A percentile compares a stretch with the other conserved stretches of the same genome.
phyloP scores from a whole-genome alignment of 1,140 invertebrate genomes.

The Drosophila subobscura region DNA sequence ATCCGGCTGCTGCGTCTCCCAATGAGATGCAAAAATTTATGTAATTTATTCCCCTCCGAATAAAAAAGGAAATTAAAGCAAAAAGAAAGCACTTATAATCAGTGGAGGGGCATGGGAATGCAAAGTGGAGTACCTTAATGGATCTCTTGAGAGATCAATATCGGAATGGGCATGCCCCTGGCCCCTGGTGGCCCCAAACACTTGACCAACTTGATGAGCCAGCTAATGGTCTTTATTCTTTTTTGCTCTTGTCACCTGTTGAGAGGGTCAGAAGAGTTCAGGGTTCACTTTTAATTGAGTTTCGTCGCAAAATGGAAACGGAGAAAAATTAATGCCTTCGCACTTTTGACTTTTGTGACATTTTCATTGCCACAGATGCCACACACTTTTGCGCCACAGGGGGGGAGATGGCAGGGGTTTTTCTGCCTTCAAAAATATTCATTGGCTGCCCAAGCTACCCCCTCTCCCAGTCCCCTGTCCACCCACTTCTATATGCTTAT shows the following conservation, averaged over 20 bases:
- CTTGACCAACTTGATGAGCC: background rate
- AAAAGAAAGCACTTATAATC: slow-evolving; percentile 19
- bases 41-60: slow-evolving; percentile 28
- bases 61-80: slow-evolving; percentile 9
- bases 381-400: background rate
- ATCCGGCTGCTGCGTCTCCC: slow-evolving; percentile 9
- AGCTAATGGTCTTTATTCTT: slow-evolving; percentile 7
- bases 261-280: slow-evolving; percentile 12
- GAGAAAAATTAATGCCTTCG: slow-evolving; percentile 66
- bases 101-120: background rate
- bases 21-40: slow-evolving; percentile 25
- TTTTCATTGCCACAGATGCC: slow-evolving; percentile 46
- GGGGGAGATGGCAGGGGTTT: slow-evolving; percentile 1
- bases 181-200: background rate
- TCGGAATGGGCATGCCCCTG: too few species aligned
- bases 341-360: slow-evolving; percentile 56
- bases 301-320: slow-evolving; percentile 47
- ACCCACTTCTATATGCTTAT: slow-evolving; percentile 60
- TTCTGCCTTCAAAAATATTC: slow-evolving; percentile 41
- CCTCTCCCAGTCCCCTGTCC: too few species aligned
- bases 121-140: too few species aligned
- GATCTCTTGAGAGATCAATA: too few species aligned
- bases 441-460: slow-evolving; percentile 27
- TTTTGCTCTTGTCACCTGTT: slow-evolving; percentile 22
- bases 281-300: slow-evolving; percentile 68